phyloP scores from a whole-genome alignment of 2,888 invertebrate species.

The Diarsia mendica region DNA sequence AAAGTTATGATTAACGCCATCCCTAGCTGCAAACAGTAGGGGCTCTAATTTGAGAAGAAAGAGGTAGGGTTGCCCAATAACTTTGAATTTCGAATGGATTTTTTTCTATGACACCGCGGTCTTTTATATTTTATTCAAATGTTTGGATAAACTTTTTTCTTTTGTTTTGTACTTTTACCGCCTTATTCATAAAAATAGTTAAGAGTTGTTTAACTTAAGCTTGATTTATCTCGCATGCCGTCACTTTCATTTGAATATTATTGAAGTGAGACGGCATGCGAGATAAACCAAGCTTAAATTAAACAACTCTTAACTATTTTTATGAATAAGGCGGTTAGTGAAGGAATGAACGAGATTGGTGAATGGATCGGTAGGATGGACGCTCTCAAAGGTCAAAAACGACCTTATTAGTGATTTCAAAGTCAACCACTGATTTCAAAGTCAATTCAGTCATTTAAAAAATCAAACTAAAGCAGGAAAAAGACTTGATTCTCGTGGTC shows the following conservation, averaged over 20 bases:
- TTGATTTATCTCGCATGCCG: too few relatives aligned
- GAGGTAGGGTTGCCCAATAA: slow-evolving; percentile 15
- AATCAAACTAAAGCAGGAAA: not conserved
- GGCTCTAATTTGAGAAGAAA: slow-evolving; percentile 63
- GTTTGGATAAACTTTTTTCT: slow-evolving; percentile 15
- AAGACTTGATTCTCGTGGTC: not conserved
- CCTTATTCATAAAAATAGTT: too few relatives aligned
- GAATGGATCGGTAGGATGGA: not conserved
- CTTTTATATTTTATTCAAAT: slow-evolving; percentile 35
- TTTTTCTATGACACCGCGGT: slow-evolving; percentile 14
- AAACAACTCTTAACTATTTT: too few relatives aligned
- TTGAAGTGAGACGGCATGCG: too few relatives aligned
- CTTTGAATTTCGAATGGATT: slow-evolving; percentile 29
- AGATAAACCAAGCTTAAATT: too few relatives aligned
- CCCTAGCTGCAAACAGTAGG: slow-evolving; percentile 52
- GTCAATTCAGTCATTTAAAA: not conserved
- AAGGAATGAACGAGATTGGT: not conserved
- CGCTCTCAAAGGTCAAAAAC: not conserved
- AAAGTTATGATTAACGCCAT: slow-evolving; percentile 78
- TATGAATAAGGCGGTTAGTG: too few relatives aligned
- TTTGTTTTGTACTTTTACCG: slow-evolving; percentile 27
- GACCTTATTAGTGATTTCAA: slow-evolving; percentile 2
- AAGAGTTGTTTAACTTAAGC: too few relatives aligned
- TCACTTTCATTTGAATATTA: too few relatives aligned
- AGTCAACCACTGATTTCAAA: not conserved